Evolutionary conservation across 2,888 invertebrate species (phyloP), one percentile per base, ranked within the genome.

Genomic region (Caradrina clavipalpis): DNA sequence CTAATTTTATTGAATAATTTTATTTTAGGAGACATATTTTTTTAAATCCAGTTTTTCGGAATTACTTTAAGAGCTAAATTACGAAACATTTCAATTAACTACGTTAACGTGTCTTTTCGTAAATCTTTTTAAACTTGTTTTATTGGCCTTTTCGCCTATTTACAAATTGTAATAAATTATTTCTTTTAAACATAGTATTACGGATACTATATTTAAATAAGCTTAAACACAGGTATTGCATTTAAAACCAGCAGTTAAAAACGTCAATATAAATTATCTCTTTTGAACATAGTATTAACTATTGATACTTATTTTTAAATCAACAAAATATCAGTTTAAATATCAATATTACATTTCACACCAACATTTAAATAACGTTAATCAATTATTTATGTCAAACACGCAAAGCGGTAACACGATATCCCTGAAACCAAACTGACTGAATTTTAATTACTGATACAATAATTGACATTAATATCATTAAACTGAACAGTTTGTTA

Each of bases 301-400:
- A n/a, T n/a, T n/a, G n/a, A n/a, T 19, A 39, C 5, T 19, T 21
- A 35, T 49, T 42, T 19, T 31, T 21, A 53, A 58, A 53, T 11
- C 42, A 71, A 26, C 51, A 56, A 64, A 70, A 59, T 6, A 22
- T 19, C 11, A n/a, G 1, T 13, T 57, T 19, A 49, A 50, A 66
- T 8, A 59, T 22, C n/a, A 15, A 22, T 51, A 47, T 22, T 58
- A 61, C 22, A 58, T 57, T 62, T 15, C 21, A 8, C 31, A 72
- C 53, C 59, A 42, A 22, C 58, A 72, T 66, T 58, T 31, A 45
- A 73, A 67, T 73, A 66, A 73, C 21, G 49, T 15, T 45, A 42
- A 21, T 56, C 22, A 63, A 59, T 74, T 69, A 74, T 70, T 59
- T 42, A 55, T 22, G 17, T 45, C 59, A 51, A 55, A 68, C 58